phyloP scores from a whole-genome alignment of 2,888 invertebrate genomes.

The Nomada hirtipes region DNA sequence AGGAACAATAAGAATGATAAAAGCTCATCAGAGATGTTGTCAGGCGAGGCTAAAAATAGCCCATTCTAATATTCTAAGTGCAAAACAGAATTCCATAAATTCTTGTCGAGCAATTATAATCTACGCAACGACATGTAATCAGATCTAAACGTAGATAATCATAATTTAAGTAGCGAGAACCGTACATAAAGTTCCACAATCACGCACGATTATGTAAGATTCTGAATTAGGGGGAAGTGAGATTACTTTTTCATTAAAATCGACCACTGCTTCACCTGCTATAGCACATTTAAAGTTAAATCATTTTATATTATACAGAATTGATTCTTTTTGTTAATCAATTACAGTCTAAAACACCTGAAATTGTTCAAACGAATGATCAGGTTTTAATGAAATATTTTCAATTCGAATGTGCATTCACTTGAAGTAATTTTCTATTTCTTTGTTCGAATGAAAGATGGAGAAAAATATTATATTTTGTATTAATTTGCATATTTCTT shows the following conservation, averaged over 20 bases:
- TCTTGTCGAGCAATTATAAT: not conserved
- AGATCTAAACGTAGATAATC: not conserved
- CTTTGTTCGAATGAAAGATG: no score
- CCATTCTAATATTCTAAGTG: not conserved
- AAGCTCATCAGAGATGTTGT: not conserved
- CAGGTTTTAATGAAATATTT: no score
- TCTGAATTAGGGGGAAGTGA: not conserved
- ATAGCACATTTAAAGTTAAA: not conserved
- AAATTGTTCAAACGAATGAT: no score
- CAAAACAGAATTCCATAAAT: not conserved
- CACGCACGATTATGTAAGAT: not conserved
- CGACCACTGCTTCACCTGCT: not conserved
- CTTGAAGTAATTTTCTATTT: no score
- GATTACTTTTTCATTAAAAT: constrained; percentile 32
- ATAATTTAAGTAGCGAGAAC: not conserved
- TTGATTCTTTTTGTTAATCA: not conserved
- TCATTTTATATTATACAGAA: not conserved
- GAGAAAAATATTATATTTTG: no score
- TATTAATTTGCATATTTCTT: no score
- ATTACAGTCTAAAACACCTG: no score
- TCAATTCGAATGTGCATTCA: no score
- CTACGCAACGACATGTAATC: not conserved
- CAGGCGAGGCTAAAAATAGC: not conserved
- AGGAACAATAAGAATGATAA: not conserved
- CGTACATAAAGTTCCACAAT: not conserved